phyloP scores from a whole-genome alignment of 2,888 invertebrate species.

The Ernsta delagoae region DNA sequence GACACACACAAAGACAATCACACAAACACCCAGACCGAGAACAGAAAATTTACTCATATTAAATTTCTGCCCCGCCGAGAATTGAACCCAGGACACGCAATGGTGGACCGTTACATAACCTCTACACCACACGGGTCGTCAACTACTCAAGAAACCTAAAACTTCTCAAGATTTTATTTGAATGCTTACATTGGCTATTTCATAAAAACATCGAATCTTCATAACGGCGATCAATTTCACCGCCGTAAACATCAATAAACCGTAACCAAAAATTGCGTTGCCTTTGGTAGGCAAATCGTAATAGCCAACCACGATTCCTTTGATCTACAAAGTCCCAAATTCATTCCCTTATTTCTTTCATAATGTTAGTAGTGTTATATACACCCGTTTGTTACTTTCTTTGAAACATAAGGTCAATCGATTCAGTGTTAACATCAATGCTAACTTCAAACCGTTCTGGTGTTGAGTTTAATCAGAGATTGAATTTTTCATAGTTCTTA shows the following conservation, averaged over 20 bases:
- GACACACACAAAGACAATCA: no score
- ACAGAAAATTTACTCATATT: no score
- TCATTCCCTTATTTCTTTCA: background rate
- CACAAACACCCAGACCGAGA: no score
- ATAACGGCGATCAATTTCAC: no score
- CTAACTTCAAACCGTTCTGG: background rate
- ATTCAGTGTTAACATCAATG: background rate
- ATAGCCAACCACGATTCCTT: background rate
- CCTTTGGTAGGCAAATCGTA: background rate
- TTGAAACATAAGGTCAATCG: background rate
- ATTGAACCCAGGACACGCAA: no score
- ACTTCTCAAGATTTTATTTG: no score
- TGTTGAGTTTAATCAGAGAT: background rate
- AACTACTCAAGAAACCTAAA: no score
- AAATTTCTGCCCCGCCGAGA: no score
- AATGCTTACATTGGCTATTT: no score
- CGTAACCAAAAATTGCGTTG: background rate
- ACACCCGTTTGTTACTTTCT: background rate
- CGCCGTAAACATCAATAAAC: background rate
- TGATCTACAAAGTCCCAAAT: slow-evolving; percentile 2
- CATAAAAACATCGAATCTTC: no score
- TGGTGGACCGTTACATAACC: no score
- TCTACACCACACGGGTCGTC: no score
- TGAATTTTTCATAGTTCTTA: background rate
- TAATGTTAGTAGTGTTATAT: background rate